Conservation (phyloP, 2,113 vertebrate species). For the Hippoglossus stenolepis region DNA sequence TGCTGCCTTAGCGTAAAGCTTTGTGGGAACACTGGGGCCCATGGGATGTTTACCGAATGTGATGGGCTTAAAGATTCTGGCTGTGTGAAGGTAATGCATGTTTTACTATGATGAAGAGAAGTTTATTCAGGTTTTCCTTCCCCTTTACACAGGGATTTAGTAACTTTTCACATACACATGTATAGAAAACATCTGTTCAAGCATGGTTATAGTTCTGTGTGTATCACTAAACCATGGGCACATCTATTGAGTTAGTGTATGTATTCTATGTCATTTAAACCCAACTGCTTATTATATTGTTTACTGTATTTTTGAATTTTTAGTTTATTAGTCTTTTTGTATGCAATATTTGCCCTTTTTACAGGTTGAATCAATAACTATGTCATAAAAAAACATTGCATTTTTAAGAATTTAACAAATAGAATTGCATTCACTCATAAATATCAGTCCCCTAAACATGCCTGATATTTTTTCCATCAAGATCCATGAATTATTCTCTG, state of each 20-base stretch:
- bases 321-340: background rate
- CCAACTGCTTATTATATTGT: background rate
- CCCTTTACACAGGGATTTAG: background rate
- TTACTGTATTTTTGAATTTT: background rate
- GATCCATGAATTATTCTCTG: too few relatives aligned
- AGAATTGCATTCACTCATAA: too few relatives aligned
- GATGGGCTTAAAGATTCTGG: constrained; percentile 3
- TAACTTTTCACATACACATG: background rate
- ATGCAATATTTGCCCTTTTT: background rate
- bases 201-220: background rate
- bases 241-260: background rate
- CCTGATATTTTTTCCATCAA: too few relatives aligned
- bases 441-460: too few relatives aligned
- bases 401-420: too few relatives aligned
- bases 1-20: constrained; percentile 9
- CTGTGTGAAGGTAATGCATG: background rate
- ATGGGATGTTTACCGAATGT: constrained; percentile 3
- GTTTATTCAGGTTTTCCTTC: background rate
- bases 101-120: background rate
- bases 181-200: too few relatives aligned
- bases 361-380: background rate
- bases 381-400: background rate
- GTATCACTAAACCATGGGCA: background rate
- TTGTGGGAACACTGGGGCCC: constrained; percentile 1
- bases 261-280: background rate